These are phyloP conservation scores for Sebastes kiyomatsui DNA, from an alignment of 2,797 vertebrate species.

Conservation along the genomic window DNA sequence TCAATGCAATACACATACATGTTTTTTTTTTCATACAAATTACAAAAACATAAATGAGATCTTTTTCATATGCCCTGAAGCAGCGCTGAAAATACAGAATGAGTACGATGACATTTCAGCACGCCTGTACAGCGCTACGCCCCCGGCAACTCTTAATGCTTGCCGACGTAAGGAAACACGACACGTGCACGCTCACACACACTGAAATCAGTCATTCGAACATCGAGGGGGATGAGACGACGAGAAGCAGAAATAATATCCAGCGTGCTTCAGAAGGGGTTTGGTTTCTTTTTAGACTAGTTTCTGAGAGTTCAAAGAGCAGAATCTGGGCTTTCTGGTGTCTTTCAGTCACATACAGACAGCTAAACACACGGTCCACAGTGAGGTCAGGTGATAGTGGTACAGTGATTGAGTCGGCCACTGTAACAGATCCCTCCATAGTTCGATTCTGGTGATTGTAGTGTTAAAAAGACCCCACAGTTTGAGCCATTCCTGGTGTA, in stretches of 20 bases:
- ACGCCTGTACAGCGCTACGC: constrained; percentile 63
- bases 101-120: constrained; percentile 61
- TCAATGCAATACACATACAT: constrained; percentile 77
- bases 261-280: constrained; percentile 72
- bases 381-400: constrained; percentile 67
- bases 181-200: constrained; percentile 40
- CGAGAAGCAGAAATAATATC: constrained; percentile 72
- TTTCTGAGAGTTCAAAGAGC: constrained; percentile 43
- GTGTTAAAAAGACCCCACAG: constrained; percentile 26
- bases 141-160: constrained; percentile 39
- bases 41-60: constrained; percentile 81
- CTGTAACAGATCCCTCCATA: constrained; percentile 60
- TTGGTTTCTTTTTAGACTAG: constrained; percentile 37
- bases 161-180: constrained; percentile 39
- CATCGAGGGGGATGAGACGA: constrained; percentile 46
- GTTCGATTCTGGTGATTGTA: constrained; percentile 55
- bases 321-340: constrained; percentile 53
- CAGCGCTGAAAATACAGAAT: constrained; percentile 67
- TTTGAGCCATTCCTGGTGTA: constrained; percentile 36
- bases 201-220: constrained; percentile 51
- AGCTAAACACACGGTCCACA: constrained; percentile 52
- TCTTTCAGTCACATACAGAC: constrained; percentile 42
- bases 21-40: constrained; percentile 80
- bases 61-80: constrained; percentile 72
- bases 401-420: constrained; percentile 41